Evolutionary conservation across 2,888 invertebrate genomes (phyloP).

Genomic region (Drosophila histrio): DNA sequence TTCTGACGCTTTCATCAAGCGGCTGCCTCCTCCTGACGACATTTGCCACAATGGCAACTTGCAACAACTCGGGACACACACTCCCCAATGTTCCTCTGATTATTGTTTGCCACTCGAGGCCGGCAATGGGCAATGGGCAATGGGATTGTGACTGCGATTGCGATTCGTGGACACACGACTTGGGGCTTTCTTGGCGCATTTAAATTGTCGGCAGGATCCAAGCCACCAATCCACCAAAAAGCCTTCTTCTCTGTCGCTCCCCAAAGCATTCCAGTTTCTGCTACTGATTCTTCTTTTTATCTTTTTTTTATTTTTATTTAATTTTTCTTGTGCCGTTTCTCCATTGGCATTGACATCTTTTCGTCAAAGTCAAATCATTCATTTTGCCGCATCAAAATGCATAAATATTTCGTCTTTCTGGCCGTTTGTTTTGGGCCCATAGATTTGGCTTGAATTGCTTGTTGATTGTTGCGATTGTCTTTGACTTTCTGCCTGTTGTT

Average conservation of each 20-base stretch:
- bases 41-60: conserved; percentile 68
- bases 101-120: conserved; percentile 72
- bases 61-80: conserved; percentile 20
- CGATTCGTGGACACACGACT: conserved; percentile 22
- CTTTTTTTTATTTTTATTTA: neutral
- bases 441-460: conserved; percentile 63
- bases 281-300: conserved; percentile 5
- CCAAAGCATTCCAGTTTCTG: conserved; percentile 61
- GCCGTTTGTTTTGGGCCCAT: conserved; percentile 28
- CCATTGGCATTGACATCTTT: conserved; percentile 78
- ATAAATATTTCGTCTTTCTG: conserved; percentile 71
- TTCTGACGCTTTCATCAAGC: conserved; percentile 83
- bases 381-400: conserved; percentile 83
- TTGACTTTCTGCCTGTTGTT: neutral
- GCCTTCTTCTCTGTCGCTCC: conserved; percentile 42
- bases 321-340: neutral
- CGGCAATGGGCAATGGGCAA: neutral
- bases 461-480: conserved; percentile 71
- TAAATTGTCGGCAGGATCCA: conserved; percentile 80
- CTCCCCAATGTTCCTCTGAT: conserved; percentile 71
- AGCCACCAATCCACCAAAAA: conserved; percentile 79
- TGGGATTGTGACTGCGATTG: conserved; percentile 1
- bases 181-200: conserved; percentile 58
- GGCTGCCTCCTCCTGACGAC: conserved; percentile 44
- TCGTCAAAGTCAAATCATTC: conserved; percentile 83